Base-by-base conservation (phyloP, 2,888 invertebrate genomes). In the Ectropis crepuscularia region DNA sequence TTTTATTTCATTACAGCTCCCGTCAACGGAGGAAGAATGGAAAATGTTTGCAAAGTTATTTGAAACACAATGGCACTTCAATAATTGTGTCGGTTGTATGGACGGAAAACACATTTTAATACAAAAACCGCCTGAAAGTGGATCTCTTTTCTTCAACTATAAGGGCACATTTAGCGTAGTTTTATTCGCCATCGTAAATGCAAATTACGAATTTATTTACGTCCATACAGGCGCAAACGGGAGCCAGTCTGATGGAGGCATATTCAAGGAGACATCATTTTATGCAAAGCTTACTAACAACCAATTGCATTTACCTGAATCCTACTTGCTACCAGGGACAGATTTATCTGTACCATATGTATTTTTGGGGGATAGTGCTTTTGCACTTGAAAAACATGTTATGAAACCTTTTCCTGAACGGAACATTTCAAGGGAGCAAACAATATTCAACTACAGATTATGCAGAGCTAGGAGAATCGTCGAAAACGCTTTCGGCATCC, bases 81-180 rank as follows among this genome's bases (percentile, higher is more conserved):
- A 12, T 61, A 62, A 72, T 50, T 74, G 70, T 42, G 45, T 74
- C 10, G 74, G 71, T 51, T 49, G 65, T 37, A 57, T 60, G 6
- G 71, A 75, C 46, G 74, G 74, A 2, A 76, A 75, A 45, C 76
- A 74, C 55, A 58, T 75, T 9, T 41, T 55, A 6, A 72, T 76
- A 0, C 61, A 61, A 61, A 68, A 68, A 57, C 73, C 74, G 5
- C 58, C 68, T 6, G 50, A 12, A 36, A 68, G 67, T 53, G 74
- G 74, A 5, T 72, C 71, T 8, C 12, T 63, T 7, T 76, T 63
- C 45, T 74, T 63, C 37, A 76, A 74, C 51, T 72, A 74, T 41
- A 74, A 76, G 55, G 68, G 67, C 6, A 69, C 66, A 57, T 68
- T 68, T 39, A 73, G 70, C 54, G 53, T 74, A 6, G 64, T 74